These are phyloP conservation scores for Ophioninae sp. DNA, from an alignment of 2,888 invertebrate species.

Conservation along the genomic window DNA sequence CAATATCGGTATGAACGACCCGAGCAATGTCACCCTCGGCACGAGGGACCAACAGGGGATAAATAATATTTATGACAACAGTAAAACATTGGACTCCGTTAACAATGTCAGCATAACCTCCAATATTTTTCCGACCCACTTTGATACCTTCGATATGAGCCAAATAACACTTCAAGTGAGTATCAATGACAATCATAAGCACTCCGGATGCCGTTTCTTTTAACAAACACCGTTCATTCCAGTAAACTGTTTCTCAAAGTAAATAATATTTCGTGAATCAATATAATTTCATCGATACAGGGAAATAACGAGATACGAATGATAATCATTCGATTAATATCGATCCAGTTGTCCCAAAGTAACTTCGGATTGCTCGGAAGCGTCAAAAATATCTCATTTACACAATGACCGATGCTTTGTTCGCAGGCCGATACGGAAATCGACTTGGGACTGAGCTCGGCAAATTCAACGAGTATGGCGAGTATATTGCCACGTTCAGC, in stretches of 20 bases:
- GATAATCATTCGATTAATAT: neutral
- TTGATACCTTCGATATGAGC: constrained; percentile 76
- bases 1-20: constrained; percentile 73
- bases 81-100: constrained; percentile 68
- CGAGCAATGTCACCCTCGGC: constrained; percentile 68
- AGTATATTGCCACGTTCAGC: constrained; percentile 73
- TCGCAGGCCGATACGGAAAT: constrained; percentile 71
- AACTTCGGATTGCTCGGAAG: neutral
- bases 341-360: neutral
- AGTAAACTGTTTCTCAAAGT: neutral
- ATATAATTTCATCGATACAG: neutral
- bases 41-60: constrained; percentile 70
- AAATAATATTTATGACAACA: constrained; percentile 75
- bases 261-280: neutral
- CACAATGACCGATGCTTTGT: neutral
- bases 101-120: constrained; percentile 62
- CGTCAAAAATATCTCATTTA: neutral
- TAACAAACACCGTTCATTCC: neutral
- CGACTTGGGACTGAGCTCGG: constrained; percentile 71
- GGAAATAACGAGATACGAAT: neutral
- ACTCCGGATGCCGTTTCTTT: neutral
- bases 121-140: constrained; percentile 72
- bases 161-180: constrained; percentile 69
- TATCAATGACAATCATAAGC: neutral
- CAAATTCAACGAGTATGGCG: constrained; percentile 73